Evolutionary conservation across 2,888 invertebrate genomes (phyloP), one percentile per base, ranked within the genome.

Genomic region (Oxycera nigricornis): DNA sequence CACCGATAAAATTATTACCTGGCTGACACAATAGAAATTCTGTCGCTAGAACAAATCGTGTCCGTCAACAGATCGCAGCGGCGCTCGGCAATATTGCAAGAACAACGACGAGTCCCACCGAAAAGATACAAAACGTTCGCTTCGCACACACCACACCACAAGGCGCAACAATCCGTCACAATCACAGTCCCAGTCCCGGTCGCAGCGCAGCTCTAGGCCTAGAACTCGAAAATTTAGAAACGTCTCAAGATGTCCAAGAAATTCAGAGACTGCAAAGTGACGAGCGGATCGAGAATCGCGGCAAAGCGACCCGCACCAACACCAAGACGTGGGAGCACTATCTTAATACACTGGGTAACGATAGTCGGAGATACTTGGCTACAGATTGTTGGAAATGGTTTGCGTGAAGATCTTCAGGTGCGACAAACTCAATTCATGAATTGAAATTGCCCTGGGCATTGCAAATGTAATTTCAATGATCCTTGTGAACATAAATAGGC

Each of bases 211-310:
- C 20, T 55, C 61, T 28, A 41, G 41, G 41, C 67, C 67, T 39
- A 67, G 67, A 41, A 70, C 52, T 22, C 7, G 24, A 67, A 39
- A 39, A 39, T 14, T 39, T 14, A 55, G 24, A 22, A 22, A 20
- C 52, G 50, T 67, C 46, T 46, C 30, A 68, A 68, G 52, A 70
- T 30, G 52, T 50, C 31, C 55, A 70, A 68, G 55, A 55, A 70
- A 55, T 70, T 70, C 55, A 31, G 52, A 52, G 55, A 70, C 52
- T 24, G 6, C 20, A 28, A 52, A 24, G 20, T 31, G 50, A 28
- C 30, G 50, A 68, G 50, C 30, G 50, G 30, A 30, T 17, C 24
- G 3, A 52, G 26, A 68, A 50, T 50, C 50, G 30, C 22, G 20
- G 30, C 24, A 50, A 50, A 46, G 22, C 30, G 61, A 61, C 11